Conservation (phyloP, 2,888 invertebrate species). For the Protodeltote pygarga region DNA sequence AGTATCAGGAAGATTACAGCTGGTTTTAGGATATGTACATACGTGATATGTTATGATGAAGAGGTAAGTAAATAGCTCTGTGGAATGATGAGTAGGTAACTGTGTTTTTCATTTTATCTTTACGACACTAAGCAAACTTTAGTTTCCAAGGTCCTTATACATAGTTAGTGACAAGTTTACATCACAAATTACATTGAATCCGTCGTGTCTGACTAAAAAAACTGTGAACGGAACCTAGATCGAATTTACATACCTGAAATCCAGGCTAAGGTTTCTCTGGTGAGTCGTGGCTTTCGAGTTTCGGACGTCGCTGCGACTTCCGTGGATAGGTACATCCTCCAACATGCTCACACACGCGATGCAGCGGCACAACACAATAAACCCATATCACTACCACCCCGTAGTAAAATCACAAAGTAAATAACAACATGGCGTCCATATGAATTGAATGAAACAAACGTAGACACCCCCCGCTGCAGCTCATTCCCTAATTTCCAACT, state of each 20-base stretch:
- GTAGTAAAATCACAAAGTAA: slow-evolving; percentile 76
- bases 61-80: no score
- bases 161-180: no score
- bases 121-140: no score
- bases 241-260: slow-evolving; percentile 90
- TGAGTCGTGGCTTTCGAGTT: slow-evolving; percentile 85
- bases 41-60: no score
- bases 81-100: no score
- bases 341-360: slow-evolving; percentile 81
- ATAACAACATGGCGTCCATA: slow-evolving; percentile 84
- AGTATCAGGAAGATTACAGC: no score
- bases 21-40: no score
- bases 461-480: slow-evolving; percentile 32
- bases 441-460: slow-evolving; percentile 48
- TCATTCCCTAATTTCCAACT: slow-evolving; percentile 15
- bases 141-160: no score
- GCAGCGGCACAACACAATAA: slow-evolving; percentile 71
- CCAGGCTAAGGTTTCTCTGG: slow-evolving; percentile 95
- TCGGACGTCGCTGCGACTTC: slow-evolving; percentile 76
- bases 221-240: slow-evolving; percentile 21
- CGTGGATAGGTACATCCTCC: slow-evolving; percentile 86
- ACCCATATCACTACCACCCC: slow-evolving; percentile 71
- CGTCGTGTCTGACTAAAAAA: slow-evolving; percentile 23
- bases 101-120: no score
- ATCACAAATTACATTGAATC: slow-evolving; percentile 4